These are phyloP conservation scores for Corythornis leucogaster DNA, from an alignment of 2,797 vertebrate genomes.

Conservation along the genomic window DNA sequence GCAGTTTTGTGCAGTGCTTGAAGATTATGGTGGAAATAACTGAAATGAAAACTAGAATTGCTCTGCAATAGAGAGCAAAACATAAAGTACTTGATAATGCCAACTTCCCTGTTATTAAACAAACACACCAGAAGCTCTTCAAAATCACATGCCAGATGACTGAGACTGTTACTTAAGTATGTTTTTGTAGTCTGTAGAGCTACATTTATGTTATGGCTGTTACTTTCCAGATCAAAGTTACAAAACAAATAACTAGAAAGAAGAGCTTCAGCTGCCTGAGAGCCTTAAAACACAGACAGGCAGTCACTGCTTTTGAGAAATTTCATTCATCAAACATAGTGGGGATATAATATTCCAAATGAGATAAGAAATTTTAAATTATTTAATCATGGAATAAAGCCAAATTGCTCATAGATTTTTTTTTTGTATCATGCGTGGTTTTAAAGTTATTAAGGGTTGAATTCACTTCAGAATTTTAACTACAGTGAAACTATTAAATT, in stretches of 20 bases:
- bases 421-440: background rate
- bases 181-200: background rate
- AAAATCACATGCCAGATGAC: background rate
- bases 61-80: background rate
- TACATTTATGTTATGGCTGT: background rate
- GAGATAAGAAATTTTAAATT: background rate
- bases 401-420: background rate
- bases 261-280: background rate
- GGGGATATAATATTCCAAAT: background rate
- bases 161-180: background rate
- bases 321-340: background rate
- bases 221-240: background rate
- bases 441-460: background rate
- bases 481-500: background rate
- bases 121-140: background rate
- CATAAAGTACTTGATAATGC: background rate
- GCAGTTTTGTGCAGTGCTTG: background rate
- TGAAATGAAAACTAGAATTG: background rate
- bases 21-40: background rate
- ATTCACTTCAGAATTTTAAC: background rate
- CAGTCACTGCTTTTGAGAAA: background rate
- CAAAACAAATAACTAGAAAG: background rate
- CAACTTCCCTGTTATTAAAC: background rate
- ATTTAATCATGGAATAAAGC: background rate
- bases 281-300: background rate